These are phyloP conservation scores for Syndactyla subalaris DNA, from an alignment of 2,797 vertebrate genomes.

Conservation along the genomic window DNA sequence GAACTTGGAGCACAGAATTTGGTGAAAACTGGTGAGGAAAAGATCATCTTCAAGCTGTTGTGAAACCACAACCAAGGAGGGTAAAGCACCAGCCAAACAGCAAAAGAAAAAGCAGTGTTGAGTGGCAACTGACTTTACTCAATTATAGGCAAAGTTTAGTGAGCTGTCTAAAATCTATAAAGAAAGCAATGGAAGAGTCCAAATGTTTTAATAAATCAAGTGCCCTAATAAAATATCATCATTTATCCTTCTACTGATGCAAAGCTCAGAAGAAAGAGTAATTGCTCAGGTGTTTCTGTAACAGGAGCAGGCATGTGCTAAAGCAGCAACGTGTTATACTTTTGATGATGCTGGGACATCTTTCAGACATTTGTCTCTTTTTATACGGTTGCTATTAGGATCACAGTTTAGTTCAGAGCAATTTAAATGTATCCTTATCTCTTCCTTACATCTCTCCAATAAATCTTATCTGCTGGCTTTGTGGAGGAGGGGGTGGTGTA, in stretches of 20 bases:
- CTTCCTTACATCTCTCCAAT: not conserved
- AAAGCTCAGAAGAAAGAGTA: not conserved
- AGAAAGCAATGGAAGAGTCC: not conserved
- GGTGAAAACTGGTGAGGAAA: not conserved
- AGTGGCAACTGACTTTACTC: not conserved
- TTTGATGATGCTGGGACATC: not conserved
- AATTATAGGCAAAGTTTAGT: not conserved
- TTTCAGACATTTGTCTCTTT: not conserved
- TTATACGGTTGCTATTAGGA: not conserved
- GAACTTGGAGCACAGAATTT: not conserved
- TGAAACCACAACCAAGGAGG: not conserved
- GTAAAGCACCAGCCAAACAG: not conserved
- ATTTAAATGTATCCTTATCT: not conserved
- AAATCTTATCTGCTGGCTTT: not conserved
- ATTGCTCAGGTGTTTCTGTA: not conserved
- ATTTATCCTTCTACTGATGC: not conserved
- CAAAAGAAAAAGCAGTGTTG: not conserved
- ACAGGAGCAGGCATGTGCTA: not conserved
- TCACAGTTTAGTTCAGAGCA: not conserved
- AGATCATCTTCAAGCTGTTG: not conserved
- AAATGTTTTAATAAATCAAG: not conserved
- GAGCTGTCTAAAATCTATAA: not conserved
- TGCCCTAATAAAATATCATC: not conserved
- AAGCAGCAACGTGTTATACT: not conserved
- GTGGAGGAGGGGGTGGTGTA: not conserved